These are phyloP conservation scores for Cyanoliseus patagonus DNA, from an alignment of 2,113 vertebrate species.

Conservation along the genomic window DNA sequence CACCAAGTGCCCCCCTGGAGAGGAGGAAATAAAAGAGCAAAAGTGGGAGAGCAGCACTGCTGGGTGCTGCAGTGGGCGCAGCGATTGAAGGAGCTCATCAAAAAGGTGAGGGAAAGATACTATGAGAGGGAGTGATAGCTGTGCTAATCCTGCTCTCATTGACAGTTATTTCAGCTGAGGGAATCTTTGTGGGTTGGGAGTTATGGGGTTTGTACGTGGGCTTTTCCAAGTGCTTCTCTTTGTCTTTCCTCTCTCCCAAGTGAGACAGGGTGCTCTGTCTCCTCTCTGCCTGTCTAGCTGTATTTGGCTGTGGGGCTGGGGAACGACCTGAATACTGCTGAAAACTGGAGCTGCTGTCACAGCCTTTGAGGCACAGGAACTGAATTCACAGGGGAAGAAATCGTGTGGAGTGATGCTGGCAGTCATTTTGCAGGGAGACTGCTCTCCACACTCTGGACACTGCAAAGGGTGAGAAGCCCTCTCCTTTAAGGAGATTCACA, in stretches of 20 bases:
- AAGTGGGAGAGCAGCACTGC: background rate
- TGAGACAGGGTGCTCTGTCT: background rate
- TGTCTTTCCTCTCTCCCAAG: background rate
- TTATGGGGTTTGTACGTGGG: background rate
- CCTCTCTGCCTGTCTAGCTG: background rate
- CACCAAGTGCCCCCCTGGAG: background rate
- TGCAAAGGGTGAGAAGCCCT: background rate
- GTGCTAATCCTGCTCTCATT: background rate
- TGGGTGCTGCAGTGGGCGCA: background rate
- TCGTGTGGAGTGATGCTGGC: background rate
- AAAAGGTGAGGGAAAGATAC: background rate
- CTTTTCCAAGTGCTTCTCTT: background rate
- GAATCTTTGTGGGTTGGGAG: background rate
- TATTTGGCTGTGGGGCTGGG: background rate
- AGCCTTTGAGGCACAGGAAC: background rate
- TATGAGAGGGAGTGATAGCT: background rate
- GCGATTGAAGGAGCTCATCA: background rate
- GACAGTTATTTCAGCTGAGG: background rate
- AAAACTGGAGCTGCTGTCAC: background rate
- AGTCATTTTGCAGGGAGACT: background rate
- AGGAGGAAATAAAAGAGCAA: background rate
- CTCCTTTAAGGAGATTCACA: background rate
- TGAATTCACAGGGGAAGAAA: fast-evolving
- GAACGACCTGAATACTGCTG: background rate
- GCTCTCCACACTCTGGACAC: background rate